A percentile compares a stretch with the other conserved stretches of the same genome.
These are phyloP conservation scores for Cassiopea andromeda DNA, from an alignment of 30 jellyfish, hydroid and myxozoan species.

Conservation along the genomic window DNA sequence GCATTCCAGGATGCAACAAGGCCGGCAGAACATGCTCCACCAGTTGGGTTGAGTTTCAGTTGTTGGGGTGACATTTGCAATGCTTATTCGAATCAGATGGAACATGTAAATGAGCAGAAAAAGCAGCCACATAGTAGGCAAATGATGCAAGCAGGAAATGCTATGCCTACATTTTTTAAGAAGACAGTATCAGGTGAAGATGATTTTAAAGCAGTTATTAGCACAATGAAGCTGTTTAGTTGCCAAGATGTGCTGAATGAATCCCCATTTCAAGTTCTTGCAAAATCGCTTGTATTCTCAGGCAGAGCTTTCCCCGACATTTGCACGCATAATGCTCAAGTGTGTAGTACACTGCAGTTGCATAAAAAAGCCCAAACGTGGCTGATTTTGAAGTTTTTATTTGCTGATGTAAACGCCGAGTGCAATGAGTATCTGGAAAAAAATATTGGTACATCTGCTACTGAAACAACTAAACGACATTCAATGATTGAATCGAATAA, in stretches of 20 bases:
- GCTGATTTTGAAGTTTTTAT: slow-evolving; percentile 65
- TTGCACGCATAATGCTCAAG: slow-evolving; percentile 67
- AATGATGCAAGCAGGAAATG: slow-evolving; percentile 35
- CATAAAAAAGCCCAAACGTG: slow-evolving; percentile 88
- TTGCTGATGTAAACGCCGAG: slow-evolving; percentile 43
- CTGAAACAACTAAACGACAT: slow-evolving; percentile 38
- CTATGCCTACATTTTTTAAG: slow-evolving; percentile 77
- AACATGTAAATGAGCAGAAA: slow-evolving; percentile 35
- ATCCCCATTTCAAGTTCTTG: slow-evolving; percentile 28
- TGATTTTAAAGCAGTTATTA: slow-evolving; percentile 79
- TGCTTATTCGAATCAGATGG: slow-evolving; percentile 72
- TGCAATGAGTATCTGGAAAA: background rate
- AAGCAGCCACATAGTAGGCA: slow-evolving; percentile 23
- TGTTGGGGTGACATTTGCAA: slow-evolving; percentile 86
- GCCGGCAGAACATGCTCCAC: slow-evolving; percentile 98
- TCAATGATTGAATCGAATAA: slow-evolving; percentile 52
- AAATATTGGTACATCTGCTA: slow-evolving; percentile 32
- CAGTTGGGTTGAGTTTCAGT: slow-evolving; percentile 94
- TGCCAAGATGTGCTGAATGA: slow-evolving; percentile 42
- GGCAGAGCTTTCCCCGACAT: slow-evolving; percentile 61
- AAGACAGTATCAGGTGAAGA: slow-evolving; percentile 61
- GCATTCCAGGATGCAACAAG: slow-evolving; percentile 87
- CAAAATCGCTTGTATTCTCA: slow-evolving; percentile 27
- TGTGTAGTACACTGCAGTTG: slow-evolving; percentile 64
- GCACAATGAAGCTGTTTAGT: slow-evolving; percentile 72